phyloP scores from a whole-genome alignment of 2,113 vertebrate species.

The Apaloderma vittatum region DNA sequence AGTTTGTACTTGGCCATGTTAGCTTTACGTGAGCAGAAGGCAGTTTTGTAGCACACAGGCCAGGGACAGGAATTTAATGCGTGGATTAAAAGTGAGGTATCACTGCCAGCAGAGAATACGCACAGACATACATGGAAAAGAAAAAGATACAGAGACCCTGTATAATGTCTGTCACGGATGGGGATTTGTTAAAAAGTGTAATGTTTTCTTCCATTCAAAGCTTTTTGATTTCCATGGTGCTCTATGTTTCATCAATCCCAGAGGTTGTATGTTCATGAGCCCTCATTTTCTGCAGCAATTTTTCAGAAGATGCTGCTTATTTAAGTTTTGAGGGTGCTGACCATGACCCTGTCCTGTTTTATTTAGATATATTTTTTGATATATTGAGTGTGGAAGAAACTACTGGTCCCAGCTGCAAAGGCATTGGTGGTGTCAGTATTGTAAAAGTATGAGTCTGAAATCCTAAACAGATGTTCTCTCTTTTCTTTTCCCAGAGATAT shows the following conservation, averaged over 20 bases:
- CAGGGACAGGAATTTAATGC: not conserved
- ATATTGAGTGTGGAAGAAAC: not conserved
- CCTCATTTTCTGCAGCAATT: not conserved
- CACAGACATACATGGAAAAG: not conserved
- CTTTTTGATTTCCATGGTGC: not conserved
- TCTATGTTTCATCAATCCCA: not conserved
- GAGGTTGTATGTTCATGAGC: not conserved
- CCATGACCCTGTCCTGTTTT: not conserved
- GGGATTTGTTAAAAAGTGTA: not conserved
- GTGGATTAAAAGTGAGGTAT: not conserved
- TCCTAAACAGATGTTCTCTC: not conserved
- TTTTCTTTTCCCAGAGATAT: not conserved
- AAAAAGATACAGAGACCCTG: not conserved
- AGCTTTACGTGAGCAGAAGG: not conserved
- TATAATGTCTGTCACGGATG: not conserved
- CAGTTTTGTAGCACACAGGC: not conserved
- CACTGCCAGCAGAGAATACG: not conserved
- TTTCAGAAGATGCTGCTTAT: not conserved
- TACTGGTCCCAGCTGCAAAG: not conserved
- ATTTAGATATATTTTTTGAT: fast-evolving
- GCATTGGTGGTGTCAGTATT: not conserved
- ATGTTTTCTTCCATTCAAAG: not conserved
- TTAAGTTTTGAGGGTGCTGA: not conserved
- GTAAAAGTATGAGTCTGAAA: not conserved
- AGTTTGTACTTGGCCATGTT: not conserved